Evolutionary conservation across 2,113 vertebrate species (phyloP), one percentile per base, ranked within the genome.

Genomic region (Phyllostomus hastatus): DNA sequence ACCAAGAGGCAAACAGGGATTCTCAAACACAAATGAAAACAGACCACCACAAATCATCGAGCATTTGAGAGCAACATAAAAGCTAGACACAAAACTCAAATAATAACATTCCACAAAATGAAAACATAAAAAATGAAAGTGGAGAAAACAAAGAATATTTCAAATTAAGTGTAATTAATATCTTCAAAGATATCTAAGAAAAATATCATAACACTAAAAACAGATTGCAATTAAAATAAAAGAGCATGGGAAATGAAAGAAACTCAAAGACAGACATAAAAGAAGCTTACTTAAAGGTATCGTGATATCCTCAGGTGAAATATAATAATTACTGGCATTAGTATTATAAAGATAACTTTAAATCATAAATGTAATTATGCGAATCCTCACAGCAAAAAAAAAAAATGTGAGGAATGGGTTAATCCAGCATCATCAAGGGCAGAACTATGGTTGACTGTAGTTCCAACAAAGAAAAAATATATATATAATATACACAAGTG

Each of bases 131-230:
- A 54, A 54, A 54, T 54, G 7, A 57, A 22, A 41, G 54, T 41
- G 52, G 66, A 91, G 28, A 28, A 88, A 93, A 91, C 83, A 97
- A 82, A 82, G 88, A 90, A 79, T 59, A 92, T 70, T 84, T 88
- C 70, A 84, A 94, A 92, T 86, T 87, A 92, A 86, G 41, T 67
- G 69, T 91, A 95, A 94, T 95, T 88, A 91, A 94, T 89, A 88
- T 54, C 84, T 54, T 96, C 57, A 88, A 91, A 85, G 87, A 95
- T 38, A 73, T 41, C 90, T 96, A 94, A 88, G 75, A 66, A 88
- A 88, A 84, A 70, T 95, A 94, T 80, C 35, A 89, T 48, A 54
- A 73, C 57, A 46, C 91, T 80, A 80, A 87, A 95, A 96, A 86
- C 78, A 93, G 52, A 95, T 43, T 66, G 20, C 38, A 85, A 72